Conservation (phyloP, 2,113 vertebrate genomes). For the Elanoides forficatus region DNA sequence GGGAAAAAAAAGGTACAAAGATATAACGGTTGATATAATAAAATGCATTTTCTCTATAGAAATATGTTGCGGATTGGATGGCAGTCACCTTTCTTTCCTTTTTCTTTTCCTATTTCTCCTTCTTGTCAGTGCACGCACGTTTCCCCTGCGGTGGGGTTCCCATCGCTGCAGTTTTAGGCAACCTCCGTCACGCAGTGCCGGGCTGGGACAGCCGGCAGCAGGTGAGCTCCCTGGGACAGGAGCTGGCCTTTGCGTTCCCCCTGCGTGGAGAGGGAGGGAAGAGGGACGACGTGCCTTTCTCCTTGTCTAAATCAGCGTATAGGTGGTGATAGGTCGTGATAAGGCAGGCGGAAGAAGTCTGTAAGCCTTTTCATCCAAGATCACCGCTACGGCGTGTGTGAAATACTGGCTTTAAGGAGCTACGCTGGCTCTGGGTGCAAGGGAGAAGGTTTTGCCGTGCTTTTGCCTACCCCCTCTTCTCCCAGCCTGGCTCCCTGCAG, state of each 20-base stretch:
- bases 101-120: background rate
- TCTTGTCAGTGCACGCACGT: background rate
- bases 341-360: background rate
- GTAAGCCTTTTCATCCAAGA: background rate
- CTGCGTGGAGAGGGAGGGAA: background rate
- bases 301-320: background rate
- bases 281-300: background rate
- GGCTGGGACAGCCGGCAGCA: no score
- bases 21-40: background rate
- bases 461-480: background rate
- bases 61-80: background rate
- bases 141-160: background rate
- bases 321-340: background rate
- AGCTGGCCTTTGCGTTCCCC: background rate
- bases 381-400: fast-evolving
- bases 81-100: background rate
- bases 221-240: background rate
- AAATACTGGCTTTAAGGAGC: background rate
- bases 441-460: background rate
- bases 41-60: background rate
- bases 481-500: background rate
- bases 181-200: fast-evolving
- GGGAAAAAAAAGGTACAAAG: background rate
- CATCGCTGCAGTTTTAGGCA: background rate
- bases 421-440: fast-evolving